A percentile compares a stretch with the other conserved stretches of the same genome.
These are phyloP conservation scores for Erinaceus europaeus DNA, from an alignment of 2,113 vertebrate genomes.

Conservation along the genomic window DNA sequence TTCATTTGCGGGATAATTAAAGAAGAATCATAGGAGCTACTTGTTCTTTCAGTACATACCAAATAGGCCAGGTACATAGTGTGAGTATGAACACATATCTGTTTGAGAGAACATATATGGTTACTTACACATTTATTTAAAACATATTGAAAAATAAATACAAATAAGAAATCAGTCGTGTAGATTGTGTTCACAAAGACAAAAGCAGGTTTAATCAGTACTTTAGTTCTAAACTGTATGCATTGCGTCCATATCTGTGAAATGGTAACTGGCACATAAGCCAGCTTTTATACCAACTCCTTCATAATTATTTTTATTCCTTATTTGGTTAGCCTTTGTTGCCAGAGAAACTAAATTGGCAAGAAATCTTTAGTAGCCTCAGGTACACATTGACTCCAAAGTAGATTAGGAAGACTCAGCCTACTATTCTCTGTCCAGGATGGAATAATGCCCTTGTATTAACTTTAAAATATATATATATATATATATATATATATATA, in stretches of 20 bases:
- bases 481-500: no score
- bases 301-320: not conserved
- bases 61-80: no score
- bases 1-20: no score
- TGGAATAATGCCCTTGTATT: not conserved
- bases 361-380: not conserved
- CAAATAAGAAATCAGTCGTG: not conserved
- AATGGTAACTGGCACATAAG: not conserved
- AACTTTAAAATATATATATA: no score
- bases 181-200: not conserved
- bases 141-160: not conserved
- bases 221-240: not conserved
- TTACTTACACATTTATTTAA: constrained; percentile 19
- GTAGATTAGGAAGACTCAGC: not conserved
- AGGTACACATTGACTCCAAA: not conserved
- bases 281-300: not conserved
- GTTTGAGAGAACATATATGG: no score
- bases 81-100: no score
- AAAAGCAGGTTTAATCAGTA: not conserved
- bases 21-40: no score
- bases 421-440: not conserved
- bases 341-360: not conserved
- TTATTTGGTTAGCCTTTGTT: not conserved
- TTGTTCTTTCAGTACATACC: no score
- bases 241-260: not conserved